Evolutionary conservation across 2,113 vertebrate species (phyloP).

Genomic region (rabbit (Oryctolagus cuniculus)): mOryCun1.1 NC_091433.1:16201001-16201500

Average conservation of each 20-base stretch:
- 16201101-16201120: neutral
- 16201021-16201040: neutral
- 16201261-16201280: neutral
- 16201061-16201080: neutral
- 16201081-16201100: neutral
- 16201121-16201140: neutral
- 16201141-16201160: neutral
- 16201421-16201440: neutral
- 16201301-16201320: neutral
- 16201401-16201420: neutral
- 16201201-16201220: neutral
- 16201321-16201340: neutral
- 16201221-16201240: neutral
- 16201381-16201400: neutral
- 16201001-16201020: neutral
- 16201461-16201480: neutral
- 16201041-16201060: neutral
- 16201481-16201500: neutral
- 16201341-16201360: neutral
- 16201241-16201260: neutral
- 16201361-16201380: neutral
- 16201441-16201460: neutral
- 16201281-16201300: neutral
- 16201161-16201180: conserved; percentile 55
- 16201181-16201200: neutral